Evolutionary conservation across 2,888 invertebrate genomes (phyloP).

Genomic region (Nemoura dubitans): DNA sequence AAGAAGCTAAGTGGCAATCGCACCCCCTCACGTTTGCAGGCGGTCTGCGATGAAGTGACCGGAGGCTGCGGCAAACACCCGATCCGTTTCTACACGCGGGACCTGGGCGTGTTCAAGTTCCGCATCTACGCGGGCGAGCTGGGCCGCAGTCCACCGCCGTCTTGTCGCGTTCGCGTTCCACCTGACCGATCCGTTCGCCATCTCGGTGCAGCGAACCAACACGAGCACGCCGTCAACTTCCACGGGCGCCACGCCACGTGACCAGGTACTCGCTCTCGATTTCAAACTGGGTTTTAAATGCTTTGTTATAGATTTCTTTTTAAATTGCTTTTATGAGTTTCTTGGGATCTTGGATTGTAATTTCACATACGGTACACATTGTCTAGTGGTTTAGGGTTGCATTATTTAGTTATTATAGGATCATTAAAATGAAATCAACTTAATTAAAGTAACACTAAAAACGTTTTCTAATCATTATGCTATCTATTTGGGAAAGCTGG

Average conservation of each 20-base stretch:
- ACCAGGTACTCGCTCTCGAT: not conserved
- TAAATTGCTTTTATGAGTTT: too few relatives aligned
- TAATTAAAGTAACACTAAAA: too few relatives aligned
- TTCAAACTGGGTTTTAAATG: not conserved
- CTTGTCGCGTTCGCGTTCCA: conserved; percentile 96
- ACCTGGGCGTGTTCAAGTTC: conserved; percentile 80
- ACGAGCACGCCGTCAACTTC: conserved; percentile 94
- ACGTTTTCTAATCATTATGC: too few relatives aligned
- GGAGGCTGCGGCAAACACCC: conserved; percentile 93
- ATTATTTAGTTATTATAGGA: too few relatives aligned
- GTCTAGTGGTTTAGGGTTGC: too few relatives aligned
- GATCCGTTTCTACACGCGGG: conserved; percentile 88
- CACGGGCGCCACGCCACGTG: conserved; percentile 76
- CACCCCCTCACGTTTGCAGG: not conserved
- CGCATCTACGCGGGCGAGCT: conserved; percentile 75
- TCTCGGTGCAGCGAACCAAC: conserved; percentile 93
- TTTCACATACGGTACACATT: too few relatives aligned
- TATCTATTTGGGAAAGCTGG: too few relatives aligned
- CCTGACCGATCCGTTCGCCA: conserved; percentile 94
- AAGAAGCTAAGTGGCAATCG: too few relatives aligned
- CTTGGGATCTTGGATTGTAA: too few relatives aligned
- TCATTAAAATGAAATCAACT: too few relatives aligned
- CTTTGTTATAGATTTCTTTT: too few relatives aligned
- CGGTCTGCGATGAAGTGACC: conserved; percentile 95
- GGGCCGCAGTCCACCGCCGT: conserved; percentile 70